Base-by-base conservation (phyloP, 1,140 invertebrate species). In the Chironomus tepperi region DNA sequence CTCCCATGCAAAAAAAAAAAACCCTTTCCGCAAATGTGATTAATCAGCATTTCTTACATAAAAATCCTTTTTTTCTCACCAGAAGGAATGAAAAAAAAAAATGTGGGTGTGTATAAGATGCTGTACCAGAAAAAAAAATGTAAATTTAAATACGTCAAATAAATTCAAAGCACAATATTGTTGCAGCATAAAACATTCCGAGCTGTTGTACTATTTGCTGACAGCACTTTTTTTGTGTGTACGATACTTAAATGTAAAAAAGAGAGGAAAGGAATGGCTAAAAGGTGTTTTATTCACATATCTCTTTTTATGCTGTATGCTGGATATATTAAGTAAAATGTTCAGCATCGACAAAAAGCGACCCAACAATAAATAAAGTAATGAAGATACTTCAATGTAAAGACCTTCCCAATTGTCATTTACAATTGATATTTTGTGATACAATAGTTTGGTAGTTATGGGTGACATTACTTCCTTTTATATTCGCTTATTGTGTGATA, bases 111-210 rank as follows among this genome's bases (percentile, higher is more conserved):
- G 12, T 57, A 3, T 57, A 57, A 57, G 12, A 57, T 57, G 47
- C n/a, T 57, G 12, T 34, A 47, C 47, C 5, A 5, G 8, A 57
- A 15, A 57, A 15, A 57, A 57, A 57, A 57, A 57, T 57, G 47
- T 57, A 57, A 57, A 57, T 57, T 57, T 57, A 57, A 57, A 57
- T 57, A 57, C 47, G 47, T 57, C 47, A 57, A 57, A 57, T 57
- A 57, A 57, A 57, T 57, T 57, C 47, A 57, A 57, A 57, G 47
- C 47, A 57, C 47, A 57, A 57, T 57, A 57, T 57, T 57, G 47
- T 57, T 57, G 47, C 47, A 57, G 10, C 47, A 57, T 57, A 57
- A 57, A 57, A 57, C 12, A 57, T 57, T 57, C 47, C 47, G n/a
- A 57, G 15, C 47, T 57, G 47, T n/a, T 34, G 24, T 57, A 57